Base-by-base conservation (phyloP, 2,797 vertebrate species). In the Naso thynnoides region DNA sequence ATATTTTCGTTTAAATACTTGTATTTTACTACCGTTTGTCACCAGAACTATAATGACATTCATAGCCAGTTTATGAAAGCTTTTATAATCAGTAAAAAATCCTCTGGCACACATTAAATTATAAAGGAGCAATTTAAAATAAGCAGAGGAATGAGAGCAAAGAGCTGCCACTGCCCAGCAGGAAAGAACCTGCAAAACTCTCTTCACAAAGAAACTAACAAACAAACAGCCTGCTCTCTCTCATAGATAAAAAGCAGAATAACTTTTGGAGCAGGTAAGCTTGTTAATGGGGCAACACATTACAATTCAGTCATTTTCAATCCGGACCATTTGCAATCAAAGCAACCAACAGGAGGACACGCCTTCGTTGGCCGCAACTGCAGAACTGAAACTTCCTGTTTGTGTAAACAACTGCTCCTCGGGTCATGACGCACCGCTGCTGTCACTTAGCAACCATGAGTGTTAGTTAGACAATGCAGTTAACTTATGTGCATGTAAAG, bases 81-180 rank as follows among this genome's bases (percentile, higher is more conserved):
- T 44, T 68, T 57, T 47, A 54, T 21, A 24, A 29, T 76, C 18
- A 64, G 48, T 24, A 41, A 42, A 76, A n/a, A 73, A 65, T 53
- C 24, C 21, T 48, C 60, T 58, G 70, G 63, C 45, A 57, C 56
- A 21, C 47, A 55, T 60, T 19, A 23, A 50, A 41, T 29, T 54
- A 65, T 38, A 26, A 38, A 54, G 52, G 8, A 63, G 44, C 15
- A 4, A 27, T 66, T 76, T 31, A 60, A 55, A 64, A 41, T 33
- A 33, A 31, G 29, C 26, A 21, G 53, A 63, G 47, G 41, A 71
- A 36, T 27, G 42, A 14, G 47, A 64, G 39, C 21, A 42, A 31
- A 60, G 33, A 56, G 36, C 50, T 39, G 27, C 55, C 16, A 15
- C 26, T 39, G 69, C 19, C 33, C 21, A 16, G 6, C 21, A 57